phyloP scores from a whole-genome alignment of 1,140 invertebrate genomes.

The Ridgeia piscesae region DNA sequence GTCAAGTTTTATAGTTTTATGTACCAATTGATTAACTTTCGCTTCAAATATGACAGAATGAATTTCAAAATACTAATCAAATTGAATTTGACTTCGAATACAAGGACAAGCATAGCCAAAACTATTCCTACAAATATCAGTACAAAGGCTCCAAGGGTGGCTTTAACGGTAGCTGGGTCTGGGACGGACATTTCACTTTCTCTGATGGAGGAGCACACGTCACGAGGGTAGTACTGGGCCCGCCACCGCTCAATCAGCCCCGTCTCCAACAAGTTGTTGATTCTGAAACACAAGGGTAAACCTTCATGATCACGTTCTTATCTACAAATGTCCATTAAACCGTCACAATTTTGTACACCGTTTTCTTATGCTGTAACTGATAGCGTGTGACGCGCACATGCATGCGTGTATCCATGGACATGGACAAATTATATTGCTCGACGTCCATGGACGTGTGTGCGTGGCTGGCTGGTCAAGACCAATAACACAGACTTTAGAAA shows the following conservation, averaged over 20 bases:
- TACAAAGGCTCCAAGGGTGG: neutral
- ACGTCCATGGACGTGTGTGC: no score
- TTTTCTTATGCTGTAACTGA: no score
- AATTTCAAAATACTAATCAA: neutral
- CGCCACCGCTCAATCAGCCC: neutral
- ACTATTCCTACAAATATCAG: neutral
- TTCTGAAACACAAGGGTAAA: neutral
- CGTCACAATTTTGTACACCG: no score
- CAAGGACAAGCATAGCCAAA: neutral
- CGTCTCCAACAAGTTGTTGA: neutral
- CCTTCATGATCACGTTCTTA: no score
- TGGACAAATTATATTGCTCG: no score
- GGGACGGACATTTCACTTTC: neutral
- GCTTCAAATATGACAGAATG: neutral
- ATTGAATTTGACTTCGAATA: neutral
- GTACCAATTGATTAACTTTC: no score
- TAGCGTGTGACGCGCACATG: no score
- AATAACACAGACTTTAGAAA: no score
- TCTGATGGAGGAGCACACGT: neutral
- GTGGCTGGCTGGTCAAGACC: no score
- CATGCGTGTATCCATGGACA: no score
- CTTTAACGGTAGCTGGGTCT: neutral
- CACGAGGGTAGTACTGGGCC: constrained; percentile 1
- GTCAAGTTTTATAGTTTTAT: no score
- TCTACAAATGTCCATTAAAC: no score